Percentiles rank a stretch among this genome's conserved stretches.
Conservation (phyloP, 2,797 vertebrate genomes). For the Premnoplex brunnescens region DNA sequence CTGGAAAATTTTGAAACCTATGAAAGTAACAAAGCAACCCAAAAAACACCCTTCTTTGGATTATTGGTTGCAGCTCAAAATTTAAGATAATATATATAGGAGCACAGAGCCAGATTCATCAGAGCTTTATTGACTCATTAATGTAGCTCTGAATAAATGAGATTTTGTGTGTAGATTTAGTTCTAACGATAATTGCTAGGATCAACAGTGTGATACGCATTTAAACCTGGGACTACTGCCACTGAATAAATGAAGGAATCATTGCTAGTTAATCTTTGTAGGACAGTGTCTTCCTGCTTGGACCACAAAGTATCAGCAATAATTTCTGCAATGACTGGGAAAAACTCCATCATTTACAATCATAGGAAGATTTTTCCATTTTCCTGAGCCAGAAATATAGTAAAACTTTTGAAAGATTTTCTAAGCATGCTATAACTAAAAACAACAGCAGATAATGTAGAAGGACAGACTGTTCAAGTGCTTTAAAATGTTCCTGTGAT, state of each 20-base stretch:
- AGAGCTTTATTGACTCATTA: conserved; percentile 70
- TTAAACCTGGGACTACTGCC: conserved; percentile 62
- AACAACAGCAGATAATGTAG: background rate
- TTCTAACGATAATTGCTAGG: conserved; percentile 45
- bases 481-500: background rate
- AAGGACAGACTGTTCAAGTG: conserved; percentile 12
- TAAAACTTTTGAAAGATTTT: conserved; percentile 18
- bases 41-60: background rate
- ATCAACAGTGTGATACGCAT: conserved; percentile 51
- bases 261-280: conserved; percentile 46
- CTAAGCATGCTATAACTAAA: background rate
- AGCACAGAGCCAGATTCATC: conserved; percentile 50
- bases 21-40: background rate
- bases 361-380: conserved; percentile 8
- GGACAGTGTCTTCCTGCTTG: conserved; percentile 27
- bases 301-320: conserved; percentile 1
- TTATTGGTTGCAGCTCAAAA: background rate
- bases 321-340: conserved; percentile 45
- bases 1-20: background rate
- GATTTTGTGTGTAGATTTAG: conserved; percentile 38
- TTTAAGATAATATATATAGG: conserved; percentile 7
- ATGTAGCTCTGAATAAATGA: conserved; percentile 55
- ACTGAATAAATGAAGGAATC: conserved; percentile 59
- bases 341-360: background rate
- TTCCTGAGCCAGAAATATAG: background rate